Conservation (phyloP, 2,797 vertebrate species). For the Urocyon cinereoargenteus region DNA sequence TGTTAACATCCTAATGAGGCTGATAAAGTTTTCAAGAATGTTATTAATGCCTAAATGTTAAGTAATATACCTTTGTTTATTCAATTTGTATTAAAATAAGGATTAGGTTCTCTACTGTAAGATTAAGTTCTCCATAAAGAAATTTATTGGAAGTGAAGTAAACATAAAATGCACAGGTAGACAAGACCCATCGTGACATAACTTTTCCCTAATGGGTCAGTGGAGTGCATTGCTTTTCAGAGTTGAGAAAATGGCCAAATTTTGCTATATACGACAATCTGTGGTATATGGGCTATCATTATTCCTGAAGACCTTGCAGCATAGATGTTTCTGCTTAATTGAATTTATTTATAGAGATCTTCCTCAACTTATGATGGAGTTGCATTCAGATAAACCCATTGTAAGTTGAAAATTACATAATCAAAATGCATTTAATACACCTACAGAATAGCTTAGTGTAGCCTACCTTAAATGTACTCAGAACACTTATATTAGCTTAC, state of each 20-base stretch:
- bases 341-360: background rate
- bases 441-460: background rate
- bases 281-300: background rate
- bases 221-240: background rate
- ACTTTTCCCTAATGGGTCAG: background rate
- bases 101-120: background rate
- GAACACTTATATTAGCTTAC: background rate
- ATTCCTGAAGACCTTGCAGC: background rate
- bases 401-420: background rate
- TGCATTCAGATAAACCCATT: background rate
- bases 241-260: background rate
- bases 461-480: background rate
- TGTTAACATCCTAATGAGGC: conserved; percentile 75
- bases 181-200: background rate
- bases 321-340: background rate
- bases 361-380: background rate
- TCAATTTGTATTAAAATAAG: conserved; percentile 64
- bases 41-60: conserved; percentile 71
- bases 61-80: conserved; percentile 59
- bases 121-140: background rate
- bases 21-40: conserved; percentile 77
- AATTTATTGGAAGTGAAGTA: background rate
- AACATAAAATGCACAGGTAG: background rate
- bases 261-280: background rate
- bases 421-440: background rate